Evolutionary conservation across 30 jellyfish, hydroid and myxozoan species (phyloP), one percentile per base, ranked within the genome.

Genomic region (Aurelia coerulea): DNA sequence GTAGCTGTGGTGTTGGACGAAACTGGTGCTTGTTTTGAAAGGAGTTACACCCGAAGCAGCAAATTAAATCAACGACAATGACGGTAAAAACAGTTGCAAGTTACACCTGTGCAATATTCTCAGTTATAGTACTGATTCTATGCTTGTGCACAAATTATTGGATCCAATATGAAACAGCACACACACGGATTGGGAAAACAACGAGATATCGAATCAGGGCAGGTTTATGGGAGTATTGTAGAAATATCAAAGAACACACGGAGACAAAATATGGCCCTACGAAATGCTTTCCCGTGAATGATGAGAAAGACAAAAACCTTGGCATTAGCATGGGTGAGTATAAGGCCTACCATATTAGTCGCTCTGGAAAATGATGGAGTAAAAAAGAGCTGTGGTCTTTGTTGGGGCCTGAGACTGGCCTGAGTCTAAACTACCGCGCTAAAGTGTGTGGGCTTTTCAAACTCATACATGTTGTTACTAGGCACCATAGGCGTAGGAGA

Each of bases 61-160:
- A 17, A 70, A 46, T n/a, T 6, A 15, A 46, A 23, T 14, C n/a
- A 8, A 4, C 56, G 12, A 74, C 1, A 32, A 93, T 93, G 98
- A 69, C 97, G 19, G 83, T 88, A 12, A 93, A 93, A 84, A 93
- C 98, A 29, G 91, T 84, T 49, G 91, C 97, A 3, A 86, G 93
- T 34, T 81, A 86, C 42, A 77, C 92, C 53, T 93, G 98, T 78
- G 91, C 97, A 11, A 80, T 93, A 18, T 88, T 93, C 58, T 72
- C 97, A 14, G 95, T 93, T 15, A 41, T 93, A 17, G 95, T 93
- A 41, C 53, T 93, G 17, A 86, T 94, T 37, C 54, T 94, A 79
- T 94, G 97, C 46, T 69, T 93, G 37, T 95, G 95, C 37, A 88
- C 99, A 5, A 94, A 94, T 76, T 94, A 94, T 68, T 94, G 99